Percentiles rank a stretch among this genome's conserved stretches.
Evolutionary conservation across 2,888 invertebrate genomes (phyloP).

Genomic region (Eupithecia exiguata): DNA sequence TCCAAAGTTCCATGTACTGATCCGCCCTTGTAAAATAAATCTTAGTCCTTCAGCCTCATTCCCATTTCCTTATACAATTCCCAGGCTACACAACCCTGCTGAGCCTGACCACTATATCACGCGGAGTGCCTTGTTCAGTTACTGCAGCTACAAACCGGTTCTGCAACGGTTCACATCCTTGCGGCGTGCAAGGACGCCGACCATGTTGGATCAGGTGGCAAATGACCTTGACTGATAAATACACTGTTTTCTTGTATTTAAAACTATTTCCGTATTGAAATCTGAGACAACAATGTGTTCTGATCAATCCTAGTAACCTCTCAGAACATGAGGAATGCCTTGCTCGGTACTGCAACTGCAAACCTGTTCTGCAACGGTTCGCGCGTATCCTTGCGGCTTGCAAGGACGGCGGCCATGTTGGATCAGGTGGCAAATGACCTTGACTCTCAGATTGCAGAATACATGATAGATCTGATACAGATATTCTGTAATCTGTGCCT

Average conservation of each 20-base stretch:
- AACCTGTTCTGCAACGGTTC: neutral
- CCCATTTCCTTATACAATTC: neutral
- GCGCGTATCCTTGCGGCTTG: constrained; percentile 9
- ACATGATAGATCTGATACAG: too few relatives aligned
- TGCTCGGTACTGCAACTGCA: neutral
- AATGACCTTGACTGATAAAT: constrained; percentile 37
- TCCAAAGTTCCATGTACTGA: too few relatives aligned
- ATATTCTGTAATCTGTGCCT: constrained; percentile 4
- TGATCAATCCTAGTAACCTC: neutral
- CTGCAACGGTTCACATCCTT: constrained; percentile 46
- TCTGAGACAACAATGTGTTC: neutral
- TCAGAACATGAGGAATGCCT: neutral
- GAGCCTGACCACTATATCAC: neutral
- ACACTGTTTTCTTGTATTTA: neutral
- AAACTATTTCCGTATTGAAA: neutral
- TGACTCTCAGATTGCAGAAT: constrained; percentile 14
- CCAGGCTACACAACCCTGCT: neutral
- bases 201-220: constrained; percentile 48
- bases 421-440: constrained; percentile 42
- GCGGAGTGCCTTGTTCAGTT: neutral
- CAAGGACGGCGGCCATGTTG: constrained; percentile 54
- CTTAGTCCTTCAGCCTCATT: neutral
- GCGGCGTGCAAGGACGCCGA: constrained; percentile 49
- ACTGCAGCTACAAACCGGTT: constrained; percentile 30
- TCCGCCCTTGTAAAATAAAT: neutral